A percentile compares a stretch with the other conserved stretches of the same genome.
Evolutionary conservation across 2,113 vertebrate genomes (phyloP).

Genomic region (Myotis davidii): DNA sequence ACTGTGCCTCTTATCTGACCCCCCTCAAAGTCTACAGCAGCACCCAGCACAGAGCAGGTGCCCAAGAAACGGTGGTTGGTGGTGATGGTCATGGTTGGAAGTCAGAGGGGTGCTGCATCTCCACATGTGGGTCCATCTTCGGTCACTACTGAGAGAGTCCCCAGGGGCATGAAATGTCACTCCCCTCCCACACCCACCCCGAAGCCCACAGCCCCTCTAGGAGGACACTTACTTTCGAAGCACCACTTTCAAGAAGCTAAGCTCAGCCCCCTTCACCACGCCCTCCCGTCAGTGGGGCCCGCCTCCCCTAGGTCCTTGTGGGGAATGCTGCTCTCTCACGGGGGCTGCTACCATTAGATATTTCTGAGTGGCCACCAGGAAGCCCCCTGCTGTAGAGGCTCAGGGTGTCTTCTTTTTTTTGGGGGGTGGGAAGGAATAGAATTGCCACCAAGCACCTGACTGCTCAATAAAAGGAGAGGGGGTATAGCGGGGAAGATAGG

Average conservation of each 20-base stretch:
- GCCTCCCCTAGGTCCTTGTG: neutral
- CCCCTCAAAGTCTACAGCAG: conserved; percentile 54
- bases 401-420: neutral
- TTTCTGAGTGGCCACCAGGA: neutral
- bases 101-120: conserved; percentile 55
- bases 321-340: neutral
- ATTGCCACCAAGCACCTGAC: neutral
- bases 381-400: neutral
- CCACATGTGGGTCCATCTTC: conserved; percentile 65
- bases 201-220: neutral
- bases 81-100: conserved; percentile 54
- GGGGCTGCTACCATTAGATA: neutral
- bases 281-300: neutral
- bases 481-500: neutral
- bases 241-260: neutral
- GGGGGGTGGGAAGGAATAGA: neutral
- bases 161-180: conserved; percentile 9
- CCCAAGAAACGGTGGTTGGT: conserved; percentile 36
- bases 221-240: neutral
- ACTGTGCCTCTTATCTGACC: conserved; percentile 47
- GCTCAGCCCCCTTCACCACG: neutral
- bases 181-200: neutral
- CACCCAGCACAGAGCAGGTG: conserved; percentile 29
- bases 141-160: conserved; percentile 67
- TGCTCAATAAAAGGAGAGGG: neutral